Evolutionary conservation across 1,140 invertebrate species (phyloP), one percentile per base, ranked within the genome.

Genomic region (Lordiphosa stackelbergi): DNA sequence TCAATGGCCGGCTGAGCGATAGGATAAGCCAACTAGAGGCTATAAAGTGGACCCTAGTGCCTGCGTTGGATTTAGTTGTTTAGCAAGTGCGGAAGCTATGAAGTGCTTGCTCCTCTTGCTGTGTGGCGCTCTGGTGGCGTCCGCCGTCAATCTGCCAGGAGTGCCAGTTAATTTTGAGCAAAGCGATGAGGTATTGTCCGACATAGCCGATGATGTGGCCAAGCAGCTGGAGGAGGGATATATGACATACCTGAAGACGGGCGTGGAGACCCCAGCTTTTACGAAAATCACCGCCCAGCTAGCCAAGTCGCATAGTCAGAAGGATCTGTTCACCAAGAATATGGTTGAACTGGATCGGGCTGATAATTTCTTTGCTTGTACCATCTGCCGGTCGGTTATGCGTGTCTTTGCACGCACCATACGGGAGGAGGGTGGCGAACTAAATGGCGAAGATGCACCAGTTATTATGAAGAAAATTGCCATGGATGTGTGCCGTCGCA

Each of bases 351-450:
- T 86, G 24, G 64, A 72, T 28, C 37, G 62, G 0, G 36, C 62
- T 6, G 85, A 87, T 36, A 65, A 59, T 28, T 81, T 87, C 38
- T 48, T 89, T 1, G 85, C 89, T 8, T 93, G 92, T 53, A 83
- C 89, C 8, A 60, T 90, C 46, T 93, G 92, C 51, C 88, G 89
- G 0, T 88, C 89, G 22, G 53, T 88, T 5, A 69, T 90, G 8
- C 81, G 77, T 5, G 77, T 88, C 2, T 66, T 90, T 0, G 83
- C 90, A 0, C 60, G 86, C 8, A 69, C 88, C 2, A 78, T 90
- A 16, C 64, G 71, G 2, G 66, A 79, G 0, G 70, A 69, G 38
- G 73, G 73, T 0, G 79, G 85, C 1, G 73, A 85, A 22, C 42
- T 85, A 2, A 46, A 77, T 53, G 71, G 71, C 4, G 66, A 81